Base-by-base conservation (phyloP, 1,140 invertebrate genomes). In the Homarus americanus region DNA sequence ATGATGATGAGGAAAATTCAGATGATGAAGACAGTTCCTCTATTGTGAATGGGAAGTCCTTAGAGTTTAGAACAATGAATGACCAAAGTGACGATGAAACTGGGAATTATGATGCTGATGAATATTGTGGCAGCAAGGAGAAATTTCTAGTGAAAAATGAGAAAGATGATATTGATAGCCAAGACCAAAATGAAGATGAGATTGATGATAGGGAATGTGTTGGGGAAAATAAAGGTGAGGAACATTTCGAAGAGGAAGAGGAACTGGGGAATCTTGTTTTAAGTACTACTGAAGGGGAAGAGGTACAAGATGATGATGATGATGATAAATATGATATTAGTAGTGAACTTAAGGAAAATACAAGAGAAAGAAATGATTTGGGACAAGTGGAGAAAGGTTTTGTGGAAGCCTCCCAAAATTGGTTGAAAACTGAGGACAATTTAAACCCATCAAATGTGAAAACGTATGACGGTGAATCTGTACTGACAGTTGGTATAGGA, bases 191-290 rank as follows among this genome's bases (percentile, higher is more conserved):
- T 82, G 38, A 79, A 40, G 85, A 82, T n/a, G 40, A 58, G 58
- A 34, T 7, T 15, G 49, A 24, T 12, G 82, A 84, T 1, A 41
- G 58, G 72, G 49, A 80, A 44, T 32, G 28, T 44, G 38, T 80
- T 2, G 80, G 75, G 34, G 75, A 92, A 4, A 20, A 86, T 94
- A 94, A 87, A 93, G 93, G 93, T 82, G 85, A 93, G 79, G 94
- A 95, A 94, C 93, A 41, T n/a, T n/a, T n/a, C n/a, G 93, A 93
- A 78, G 92, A 85, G 10, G 82, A 84, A 24, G 58, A 91, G 36
- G 69, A 76, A 28, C n/a, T 69, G 4, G 63, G 63, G 10, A 69
- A 69, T 69, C 63, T 32, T 32, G n/a, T 24, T 28, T 24, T 32
- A 12, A 69, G n/a, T 69, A 69, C 63, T 69, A 69, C 63, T 7